Evolutionary conservation across 1,140 invertebrate genomes (phyloP), one percentile per base, ranked within the genome.

Genomic region (Drosophila santomea): DNA sequence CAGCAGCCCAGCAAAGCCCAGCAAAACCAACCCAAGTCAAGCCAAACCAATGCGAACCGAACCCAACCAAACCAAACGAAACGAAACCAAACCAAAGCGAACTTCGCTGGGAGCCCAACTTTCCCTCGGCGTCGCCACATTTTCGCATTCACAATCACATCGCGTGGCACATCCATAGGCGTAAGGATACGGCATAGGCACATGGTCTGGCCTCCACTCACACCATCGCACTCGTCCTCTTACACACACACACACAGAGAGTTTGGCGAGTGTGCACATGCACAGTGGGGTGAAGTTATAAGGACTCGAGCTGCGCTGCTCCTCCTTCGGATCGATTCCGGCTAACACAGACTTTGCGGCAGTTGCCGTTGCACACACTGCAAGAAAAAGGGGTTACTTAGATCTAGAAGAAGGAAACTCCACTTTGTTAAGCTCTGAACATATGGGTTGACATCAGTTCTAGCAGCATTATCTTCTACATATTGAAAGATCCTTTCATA

Each of bases 91-190:
- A 51, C 59, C 55, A 41, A 44, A 59, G 52, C 44, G 41, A 59
- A 61, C 47, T 39, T 38, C 32, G 52, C 41, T 17, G 36, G 62
- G 47, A 68, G 38, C 60, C 74, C 32, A 73, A 56, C 84, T 89
- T 66, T 89, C 57, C 74, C 43, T 58, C 59, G 69, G 51, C 68
- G 77, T 80, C 79, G 83, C 67, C 79, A 82, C 83, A 86, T 88
- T 86, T 86, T 86, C 83, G 83, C 83, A 86, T 72, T 86, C 76
- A 86, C 83, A 86, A 86, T 86, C 83, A 88, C 83, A 86, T 86
- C 83, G 83, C 83, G 83, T 86, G 83, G 83, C 79, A 80, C 66
- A 77, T 44, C 36, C 36, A 69, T 36, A 1, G 43, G 75, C 28
- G 14, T 20, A 28, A 12, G 36, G 25, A 51, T 32, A 20, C 44